Base-by-base conservation (phyloP, 2,797 vertebrate species). In the Sebastes glaucus region DNA sequence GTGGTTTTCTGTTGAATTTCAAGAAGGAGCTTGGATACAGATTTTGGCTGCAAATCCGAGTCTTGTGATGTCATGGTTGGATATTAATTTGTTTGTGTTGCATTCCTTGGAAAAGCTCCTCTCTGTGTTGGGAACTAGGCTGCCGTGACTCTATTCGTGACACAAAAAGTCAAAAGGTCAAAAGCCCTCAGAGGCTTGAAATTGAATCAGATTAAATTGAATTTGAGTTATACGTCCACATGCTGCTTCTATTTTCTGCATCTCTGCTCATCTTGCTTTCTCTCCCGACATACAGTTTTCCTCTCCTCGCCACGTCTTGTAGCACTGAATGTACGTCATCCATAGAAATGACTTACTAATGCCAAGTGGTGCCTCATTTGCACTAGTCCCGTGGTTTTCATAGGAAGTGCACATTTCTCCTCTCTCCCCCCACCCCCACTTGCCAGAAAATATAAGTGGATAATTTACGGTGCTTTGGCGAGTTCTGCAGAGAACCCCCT, bases 201-300 rank as follows among this genome's bases (percentile, higher is more conserved):
- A 87, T 87, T 65, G 55, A 87, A 85, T 87, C 64, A 73, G 61
- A 64, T 72, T 23, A 80, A 91, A 92, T 82, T 85, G 22, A 90
- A 85, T 92, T 86, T 70, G 76, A 73, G 74, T 69, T 57, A 1
- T n/a, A 33, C 18, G 38, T 87, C 68, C 55, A 88, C 81, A 63
- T 68, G 80, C 66, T 69, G 71, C 70, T 84, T 82, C 80, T 71
- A 73, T 85, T 88, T 88, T 80, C 70, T 81, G 55, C 28, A 0
- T 53, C 60, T 35, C 75, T 0, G 4, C 30, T 78, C 18, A n/a
- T 80, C 67, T 68, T 62, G 22, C 42, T 70, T 22, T 62, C 8
- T 52, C 11, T 35, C 9, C 11, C 33, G 11, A 28, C 20, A 13
- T 75, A 68, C 32, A 5, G 27, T 55, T 14, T 18, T 65, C 42